phyloP scores from a whole-genome alignment of 2,888 invertebrate species.

The Chrysodeixis includens region DNA sequence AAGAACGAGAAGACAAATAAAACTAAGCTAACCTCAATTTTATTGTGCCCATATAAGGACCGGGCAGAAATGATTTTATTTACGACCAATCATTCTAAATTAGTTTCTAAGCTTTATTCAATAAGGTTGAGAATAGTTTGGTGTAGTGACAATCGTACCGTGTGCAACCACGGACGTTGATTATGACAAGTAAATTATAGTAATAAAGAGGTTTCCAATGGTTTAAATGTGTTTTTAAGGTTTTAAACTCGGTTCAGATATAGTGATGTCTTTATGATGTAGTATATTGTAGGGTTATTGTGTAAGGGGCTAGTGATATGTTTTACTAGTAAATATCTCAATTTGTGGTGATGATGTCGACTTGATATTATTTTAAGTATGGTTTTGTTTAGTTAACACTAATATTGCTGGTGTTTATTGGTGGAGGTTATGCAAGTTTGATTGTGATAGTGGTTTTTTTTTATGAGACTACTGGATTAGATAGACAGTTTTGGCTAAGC shows the following conservation, averaged over 20 bases:
- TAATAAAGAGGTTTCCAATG: conserved; percentile 73
- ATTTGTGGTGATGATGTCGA: not conserved
- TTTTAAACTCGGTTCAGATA: conserved; percentile 59
- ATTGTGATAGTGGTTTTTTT: too few species aligned
- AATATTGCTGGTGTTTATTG: too few species aligned
- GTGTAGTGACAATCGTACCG: conserved; percentile 67
- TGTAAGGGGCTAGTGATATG: not conserved
- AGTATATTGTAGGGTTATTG: conserved; percentile 17
- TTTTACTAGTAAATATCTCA: not conserved
- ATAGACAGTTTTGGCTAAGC: too few species aligned
- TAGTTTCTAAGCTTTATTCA: not conserved
- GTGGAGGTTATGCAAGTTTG: too few species aligned
- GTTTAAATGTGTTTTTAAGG: conserved; percentile 66
- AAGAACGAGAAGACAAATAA: conserved; percentile 63
- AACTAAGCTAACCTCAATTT: conserved; percentile 78
- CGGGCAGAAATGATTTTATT: conserved; percentile 70
- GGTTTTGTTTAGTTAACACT: too few species aligned
- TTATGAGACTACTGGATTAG: too few species aligned
- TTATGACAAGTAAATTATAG: conserved; percentile 76
- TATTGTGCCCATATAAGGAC: conserved; percentile 76
- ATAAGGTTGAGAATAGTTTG: conserved; percentile 58
- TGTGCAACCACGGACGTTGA: conserved; percentile 77
- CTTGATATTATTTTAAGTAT: not conserved
- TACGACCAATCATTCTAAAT: conserved; percentile 28
- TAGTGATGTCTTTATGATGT: conserved; percentile 49